phyloP scores from a whole-genome alignment of 2,888 invertebrate genomes.

The Teinopalpus imperialis region DNA sequence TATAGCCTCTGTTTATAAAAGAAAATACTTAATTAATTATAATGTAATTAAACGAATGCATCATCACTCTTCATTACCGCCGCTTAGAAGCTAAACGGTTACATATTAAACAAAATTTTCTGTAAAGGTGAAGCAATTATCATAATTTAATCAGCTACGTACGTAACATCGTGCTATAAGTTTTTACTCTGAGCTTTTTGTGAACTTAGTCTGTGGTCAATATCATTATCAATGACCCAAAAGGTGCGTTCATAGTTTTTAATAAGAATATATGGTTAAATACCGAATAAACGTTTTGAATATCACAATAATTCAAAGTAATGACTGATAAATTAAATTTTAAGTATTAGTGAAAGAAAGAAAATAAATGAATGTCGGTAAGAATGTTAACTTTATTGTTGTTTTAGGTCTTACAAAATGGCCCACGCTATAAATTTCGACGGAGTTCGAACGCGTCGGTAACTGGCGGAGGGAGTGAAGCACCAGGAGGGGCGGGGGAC shows the following conservation, averaged over 20 bases:
- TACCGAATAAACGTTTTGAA: not conserved
- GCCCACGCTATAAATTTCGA: constrained; percentile 45
- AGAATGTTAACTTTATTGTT: not conserved
- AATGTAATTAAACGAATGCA: constrained; percentile 11
- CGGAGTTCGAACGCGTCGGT: constrained; percentile 63
- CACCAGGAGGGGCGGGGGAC: constrained; percentile 35
- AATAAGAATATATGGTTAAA: constrained; percentile 1
- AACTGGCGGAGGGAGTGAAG: constrained; percentile 39
- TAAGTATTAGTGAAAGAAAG: not conserved
- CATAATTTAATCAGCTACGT: constrained; percentile 26
- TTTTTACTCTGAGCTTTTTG: constrained; percentile 20
- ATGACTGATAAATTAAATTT: not conserved
- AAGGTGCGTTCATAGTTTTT: constrained; percentile 23
- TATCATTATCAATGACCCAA: constrained; percentile 17
- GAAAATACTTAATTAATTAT: constrained; percentile 4
- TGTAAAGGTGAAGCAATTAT: constrained; percentile 24
- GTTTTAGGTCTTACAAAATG: constrained; percentile 37
- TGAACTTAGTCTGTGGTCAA: constrained; percentile 17
- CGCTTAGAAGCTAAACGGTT: constrained; percentile 20
- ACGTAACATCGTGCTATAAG: constrained; percentile 19
- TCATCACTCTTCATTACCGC: constrained; percentile 15
- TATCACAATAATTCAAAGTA: not conserved
- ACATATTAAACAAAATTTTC: constrained; percentile 22
- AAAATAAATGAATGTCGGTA: too few relatives aligned
- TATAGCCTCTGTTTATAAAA: not conserved